Conservation (phyloP, 1,140 invertebrate genomes). For the Formica exsecta region DNA sequence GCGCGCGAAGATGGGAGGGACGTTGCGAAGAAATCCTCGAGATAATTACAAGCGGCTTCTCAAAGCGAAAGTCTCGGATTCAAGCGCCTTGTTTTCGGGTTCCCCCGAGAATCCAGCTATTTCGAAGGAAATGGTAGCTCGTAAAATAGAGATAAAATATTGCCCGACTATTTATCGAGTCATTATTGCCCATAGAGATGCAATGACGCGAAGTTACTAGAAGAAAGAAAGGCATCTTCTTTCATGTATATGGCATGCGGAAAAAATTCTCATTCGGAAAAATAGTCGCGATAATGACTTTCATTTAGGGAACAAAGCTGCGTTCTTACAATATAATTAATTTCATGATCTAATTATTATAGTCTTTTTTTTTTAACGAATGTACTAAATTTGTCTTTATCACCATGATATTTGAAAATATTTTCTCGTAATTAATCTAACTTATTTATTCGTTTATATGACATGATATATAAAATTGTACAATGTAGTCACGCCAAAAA, state of each 20-base stretch:
- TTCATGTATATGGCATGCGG: conserved; percentile 33
- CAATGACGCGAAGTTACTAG: conserved; percentile 60
- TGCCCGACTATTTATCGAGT: conserved; percentile 71
- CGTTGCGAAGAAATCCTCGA: conserved; percentile 37
- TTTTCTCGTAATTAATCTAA: background rate
- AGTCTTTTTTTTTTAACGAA: background rate
- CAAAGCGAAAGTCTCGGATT: conserved; percentile 48
- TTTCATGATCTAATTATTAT: background rate
- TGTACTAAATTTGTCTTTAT: background rate
- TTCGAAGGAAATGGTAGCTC: conserved; percentile 41
- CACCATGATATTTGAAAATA: background rate
- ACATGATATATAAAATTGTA: background rate
- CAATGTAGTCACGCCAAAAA: background rate
- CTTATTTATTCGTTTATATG: conserved; percentile 33
- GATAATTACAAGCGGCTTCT: conserved; percentile 68
- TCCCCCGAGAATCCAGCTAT: conserved; percentile 11
- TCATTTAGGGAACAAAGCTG: conserved; percentile 29
- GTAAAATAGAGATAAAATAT: conserved; percentile 65
- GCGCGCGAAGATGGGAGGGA: background rate
- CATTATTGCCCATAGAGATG: conserved; percentile 72
- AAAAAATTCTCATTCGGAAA: conserved; percentile 53
- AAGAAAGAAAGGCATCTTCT: conserved; percentile 26
- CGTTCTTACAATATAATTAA: conserved; percentile 31
- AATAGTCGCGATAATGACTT: conserved; percentile 27
- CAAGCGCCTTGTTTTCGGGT: conserved; percentile 40